Percentiles rank a stretch among this genome's conserved stretches.
Conservation (phyloP, 92 coral and sea anemone genomes). For the Palythoa grandiflora region DNA sequence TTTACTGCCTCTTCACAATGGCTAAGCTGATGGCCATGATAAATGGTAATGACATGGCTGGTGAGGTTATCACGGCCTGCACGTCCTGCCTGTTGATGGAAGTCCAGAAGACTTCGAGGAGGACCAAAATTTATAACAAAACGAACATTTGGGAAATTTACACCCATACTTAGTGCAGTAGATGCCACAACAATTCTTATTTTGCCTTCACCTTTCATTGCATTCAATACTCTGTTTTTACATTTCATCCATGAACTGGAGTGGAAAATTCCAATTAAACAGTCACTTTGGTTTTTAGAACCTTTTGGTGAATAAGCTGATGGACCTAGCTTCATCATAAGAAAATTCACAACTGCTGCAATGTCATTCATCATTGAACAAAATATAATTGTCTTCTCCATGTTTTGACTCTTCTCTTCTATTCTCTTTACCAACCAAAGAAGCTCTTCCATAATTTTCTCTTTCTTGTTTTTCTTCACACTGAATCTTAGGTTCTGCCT, state of each 20-base stretch:
- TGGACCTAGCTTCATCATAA: conserved; percentile 28
- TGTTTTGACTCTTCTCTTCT: background rate
- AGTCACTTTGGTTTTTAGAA: background rate
- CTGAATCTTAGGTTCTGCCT: background rate
- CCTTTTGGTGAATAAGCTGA: conserved; percentile 8
- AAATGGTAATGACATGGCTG: background rate
- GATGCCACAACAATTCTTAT: conserved; percentile 38
- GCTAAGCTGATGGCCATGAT: conserved; percentile 42
- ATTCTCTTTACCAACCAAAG: background rate
- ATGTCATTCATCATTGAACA: conserved; percentile 48
- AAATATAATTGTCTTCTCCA: conserved; percentile 15
- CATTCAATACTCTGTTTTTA: background rate
- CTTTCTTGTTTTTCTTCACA: background rate
- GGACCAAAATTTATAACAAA: conserved; percentile 42
- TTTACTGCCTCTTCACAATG: conserved; percentile 11
- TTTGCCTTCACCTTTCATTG: conserved; percentile 30
- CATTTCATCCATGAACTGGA: conserved; percentile 13
- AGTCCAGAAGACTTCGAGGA: conserved; percentile 35
- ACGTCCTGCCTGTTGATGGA: conserved; percentile 42
- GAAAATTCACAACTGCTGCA: conserved; percentile 18
- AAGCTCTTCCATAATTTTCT: background rate
- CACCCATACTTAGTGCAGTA: conserved; percentile 51
- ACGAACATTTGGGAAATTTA: conserved; percentile 37
- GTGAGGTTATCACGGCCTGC: conserved; percentile 44
- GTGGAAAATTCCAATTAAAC: conserved; percentile 34